Percentiles rank a stretch among this genome's conserved stretches.
Evolutionary conservation across 2,888 invertebrate species (phyloP).

Genomic region (Lymantria monacha): DNA sequence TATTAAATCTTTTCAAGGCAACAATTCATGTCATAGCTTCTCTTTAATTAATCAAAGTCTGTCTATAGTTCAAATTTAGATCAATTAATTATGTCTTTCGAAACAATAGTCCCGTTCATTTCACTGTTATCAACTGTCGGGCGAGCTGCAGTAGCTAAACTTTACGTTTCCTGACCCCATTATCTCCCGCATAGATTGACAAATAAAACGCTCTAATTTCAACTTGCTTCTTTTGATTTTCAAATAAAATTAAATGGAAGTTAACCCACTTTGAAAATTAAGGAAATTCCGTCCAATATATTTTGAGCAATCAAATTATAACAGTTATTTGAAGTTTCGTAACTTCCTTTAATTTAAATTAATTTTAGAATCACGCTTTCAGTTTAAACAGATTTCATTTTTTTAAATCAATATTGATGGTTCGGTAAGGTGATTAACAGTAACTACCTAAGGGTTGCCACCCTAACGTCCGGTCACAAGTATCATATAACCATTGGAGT

Average conservation of each 20-base stretch:
- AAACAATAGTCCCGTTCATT: slow-evolving; percentile 20
- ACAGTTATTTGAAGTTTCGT: slow-evolving; percentile 24
- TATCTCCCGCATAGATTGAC: slow-evolving; percentile 1
- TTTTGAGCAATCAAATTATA: slow-evolving; percentile 18
- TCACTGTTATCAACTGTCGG: slow-evolving; percentile 22
- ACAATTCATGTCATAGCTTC: too few relatives aligned
- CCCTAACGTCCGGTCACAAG: slow-evolving; percentile 47
- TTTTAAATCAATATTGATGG: slow-evolving; percentile 16
- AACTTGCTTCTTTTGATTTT: slow-evolving; percentile 17
- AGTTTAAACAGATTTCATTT: slow-evolving; percentile 15
- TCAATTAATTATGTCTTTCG: slow-evolving; percentile 15
- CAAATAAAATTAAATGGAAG: slow-evolving; percentile 16
- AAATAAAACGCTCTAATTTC: slow-evolving; percentile 31
- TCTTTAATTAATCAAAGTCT: slow-evolving; percentile 18
- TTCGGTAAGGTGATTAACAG: slow-evolving; percentile 30
- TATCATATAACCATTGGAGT: slow-evolving; percentile 53
- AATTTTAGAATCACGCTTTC: slow-evolving; percentile 9
- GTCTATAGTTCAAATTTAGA: slow-evolving; percentile 3
- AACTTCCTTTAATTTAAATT: slow-evolving; percentile 25
- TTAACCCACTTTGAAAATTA: slow-evolving; percentile 24
- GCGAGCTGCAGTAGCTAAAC: slow-evolving; percentile 14
- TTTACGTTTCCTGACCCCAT: too few relatives aligned
- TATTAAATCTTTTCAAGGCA: too few relatives aligned
- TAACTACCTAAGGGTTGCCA: slow-evolving; percentile 32
- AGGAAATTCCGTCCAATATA: slow-evolving; percentile 17